Base-by-base conservation (phyloP, 2,113 vertebrate genomes). In the Passer domesticus region DNA sequence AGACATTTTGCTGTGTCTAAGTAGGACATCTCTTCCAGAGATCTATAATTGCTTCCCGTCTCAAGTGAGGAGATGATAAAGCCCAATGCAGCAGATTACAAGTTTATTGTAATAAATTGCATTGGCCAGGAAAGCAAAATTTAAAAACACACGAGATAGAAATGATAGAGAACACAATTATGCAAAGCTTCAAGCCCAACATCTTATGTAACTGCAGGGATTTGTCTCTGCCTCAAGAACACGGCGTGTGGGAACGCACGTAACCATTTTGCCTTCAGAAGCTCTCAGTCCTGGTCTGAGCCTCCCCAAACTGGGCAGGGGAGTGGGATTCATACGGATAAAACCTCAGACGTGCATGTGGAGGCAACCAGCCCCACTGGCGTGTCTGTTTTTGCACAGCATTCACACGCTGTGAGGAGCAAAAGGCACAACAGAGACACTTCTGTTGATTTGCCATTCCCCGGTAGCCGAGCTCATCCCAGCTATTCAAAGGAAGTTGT, bases 401-500 rank as follows among this genome's bases (percentile, higher is more conserved):
- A 47, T 43, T 92, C n/a, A 1, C 17, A 9, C 13, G 47, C 39
- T 41, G 76, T 43, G 69, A 93, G 74, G 76, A 87, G 86, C 73
- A 93, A 83, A 93, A 95, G 59, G 85, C 87, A 90, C 82, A 93
- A 66, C 78, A 85, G 90, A 74, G 72, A 59, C 0, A 2, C 59
- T 60, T 67, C 55, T 83, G 14, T 89, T 60, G 53, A 77, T 33
- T 75, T 39, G 19, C 35, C 15, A 15, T 68, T 81, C 60, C 60
- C 88, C 13, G 6, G 79, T 14, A 83, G 79, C 62, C 2, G 35
- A 76, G 70, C 81, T 39, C 74, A 70, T 56, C 58, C 14, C 16
- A 94, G 84, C 79, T 83, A 95, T 72, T 96, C 73, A 92, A 44
- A 64, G 67, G 68, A 44, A 64, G 73, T 46, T 90, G 41, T 78